Evolutionary conservation across 2,113 vertebrate species (phyloP), one percentile per base, ranked within the genome.

Genomic region (Malurus alboscapulatus): DNA sequence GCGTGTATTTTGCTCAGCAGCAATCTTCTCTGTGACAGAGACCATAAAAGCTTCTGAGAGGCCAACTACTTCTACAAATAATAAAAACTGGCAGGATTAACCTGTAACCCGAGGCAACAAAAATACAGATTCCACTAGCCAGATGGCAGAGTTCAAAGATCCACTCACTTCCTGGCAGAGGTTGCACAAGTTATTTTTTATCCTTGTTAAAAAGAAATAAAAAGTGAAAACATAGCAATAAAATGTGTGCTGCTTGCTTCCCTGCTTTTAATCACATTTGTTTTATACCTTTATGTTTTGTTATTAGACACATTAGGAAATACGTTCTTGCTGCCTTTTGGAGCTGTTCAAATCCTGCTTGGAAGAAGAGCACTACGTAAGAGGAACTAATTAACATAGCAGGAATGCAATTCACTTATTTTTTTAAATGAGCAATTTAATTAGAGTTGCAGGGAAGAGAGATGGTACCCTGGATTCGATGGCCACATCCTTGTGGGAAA

Each of bases 61-160:
- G 84, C 75, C 58, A 89, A 66, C 72, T 88, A 94, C 95, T 63
- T 96, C 95, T 90, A 95, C 96, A 97, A 95, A 96, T 90, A 91
- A 94, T 84, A 88, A 75, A 74, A 96, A 92, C 80, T 97, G 96
- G 97, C 92, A 95, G 94, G 58, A 88, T 95, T 94, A 95, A 95
- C 96, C 95, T 90, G 96, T 96, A 96, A 98, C 97, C 93, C 1
- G 58, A 96, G 95, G 96, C 93, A 51, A 91, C 50, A 36, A 95
- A 97, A 95, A 97, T 80, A 89, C 79, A 26, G 53, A 92, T 90
- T 94, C 96, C 93, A 65, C 95, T 88, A 82, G 95, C 96, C 97
- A 97, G 96, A 97, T 97, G 97, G 97, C 89, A 85, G 95, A 95
- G 96, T 97, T 97, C 97, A 97, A 97, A 96, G 97, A 97, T 97